phyloP scores from a whole-genome alignment of 2,113 vertebrate species.

The Tyrannus savana region DNA sequence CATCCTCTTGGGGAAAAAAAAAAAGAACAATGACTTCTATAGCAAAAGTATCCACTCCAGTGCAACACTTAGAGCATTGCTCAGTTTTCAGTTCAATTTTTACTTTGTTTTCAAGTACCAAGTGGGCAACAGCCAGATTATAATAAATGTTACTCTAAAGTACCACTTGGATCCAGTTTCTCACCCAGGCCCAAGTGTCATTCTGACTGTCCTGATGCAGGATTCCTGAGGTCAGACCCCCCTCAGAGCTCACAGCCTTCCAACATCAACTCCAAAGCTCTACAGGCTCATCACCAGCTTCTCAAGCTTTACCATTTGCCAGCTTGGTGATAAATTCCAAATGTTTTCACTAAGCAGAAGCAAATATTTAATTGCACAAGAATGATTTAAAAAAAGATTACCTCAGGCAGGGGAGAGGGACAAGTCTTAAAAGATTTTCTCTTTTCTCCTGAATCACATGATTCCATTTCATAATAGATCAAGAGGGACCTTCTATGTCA shows the following conservation, averaged over 20 bases:
- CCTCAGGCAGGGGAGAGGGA: rapidly evolving
- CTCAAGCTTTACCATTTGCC: neutral
- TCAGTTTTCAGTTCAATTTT: neutral
- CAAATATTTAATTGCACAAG: neutral
- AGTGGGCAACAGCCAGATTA: neutral
- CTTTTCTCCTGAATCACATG: neutral
- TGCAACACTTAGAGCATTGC: neutral
- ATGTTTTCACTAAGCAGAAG: neutral
- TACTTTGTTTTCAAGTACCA: neutral
- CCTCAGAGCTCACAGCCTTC: neutral
- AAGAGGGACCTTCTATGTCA: neutral
- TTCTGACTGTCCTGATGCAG: neutral
- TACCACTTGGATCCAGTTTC: too few species aligned
- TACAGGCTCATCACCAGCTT: neutral
- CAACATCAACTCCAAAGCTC: neutral
- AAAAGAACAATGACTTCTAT: neutral
- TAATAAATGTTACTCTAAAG: neutral
- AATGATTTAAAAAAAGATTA: neutral
- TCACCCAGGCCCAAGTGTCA: neutral
- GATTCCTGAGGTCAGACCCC: neutral
- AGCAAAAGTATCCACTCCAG: neutral
- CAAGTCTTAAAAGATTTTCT: neutral
- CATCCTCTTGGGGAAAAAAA: neutral
- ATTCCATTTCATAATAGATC: slow-evolving; percentile 14
- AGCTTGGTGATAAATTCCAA: neutral